Conservation (phyloP, 2,113 vertebrate genomes). For the Lates calcarifer region DNA sequence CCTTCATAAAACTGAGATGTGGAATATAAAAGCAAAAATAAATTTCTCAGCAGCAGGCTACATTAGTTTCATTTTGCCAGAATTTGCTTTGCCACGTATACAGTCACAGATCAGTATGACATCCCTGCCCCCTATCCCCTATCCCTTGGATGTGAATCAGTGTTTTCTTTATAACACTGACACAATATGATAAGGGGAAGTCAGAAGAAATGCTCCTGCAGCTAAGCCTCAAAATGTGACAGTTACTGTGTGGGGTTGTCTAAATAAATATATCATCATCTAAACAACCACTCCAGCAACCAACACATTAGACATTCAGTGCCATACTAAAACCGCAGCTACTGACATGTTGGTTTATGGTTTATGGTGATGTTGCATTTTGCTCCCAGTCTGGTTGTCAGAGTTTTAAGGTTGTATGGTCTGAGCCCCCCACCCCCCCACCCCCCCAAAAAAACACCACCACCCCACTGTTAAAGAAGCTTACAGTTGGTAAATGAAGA, state of each 20-base stretch:
- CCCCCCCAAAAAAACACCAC: too few relatives aligned
- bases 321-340: not conserved
- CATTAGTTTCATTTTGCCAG: not conserved
- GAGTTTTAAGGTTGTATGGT: too few relatives aligned
- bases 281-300: rapidly evolving
- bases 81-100: too few relatives aligned
- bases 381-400: not conserved
- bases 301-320: not conserved
- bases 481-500: not conserved
- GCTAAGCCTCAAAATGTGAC: not conserved
- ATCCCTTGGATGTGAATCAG: rapidly evolving
- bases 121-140: too few relatives aligned
- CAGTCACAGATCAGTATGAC: too few relatives aligned
- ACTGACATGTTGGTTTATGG: not conserved
- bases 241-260: rapidly evolving
- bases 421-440: too few relatives aligned
- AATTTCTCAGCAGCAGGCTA: not conserved
- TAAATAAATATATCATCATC: rapidly evolving
- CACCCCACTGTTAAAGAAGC: rapidly evolving
- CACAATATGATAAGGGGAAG: rapidly evolving
- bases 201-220: not conserved
- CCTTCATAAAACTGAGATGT: not conserved
- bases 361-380: not conserved
- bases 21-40: not conserved
- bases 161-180: rapidly evolving